Evolutionary conservation across 1,140 invertebrate species (phyloP), one percentile per base, ranked within the genome.

Genomic region (Brachionus paranguensis): DNA sequence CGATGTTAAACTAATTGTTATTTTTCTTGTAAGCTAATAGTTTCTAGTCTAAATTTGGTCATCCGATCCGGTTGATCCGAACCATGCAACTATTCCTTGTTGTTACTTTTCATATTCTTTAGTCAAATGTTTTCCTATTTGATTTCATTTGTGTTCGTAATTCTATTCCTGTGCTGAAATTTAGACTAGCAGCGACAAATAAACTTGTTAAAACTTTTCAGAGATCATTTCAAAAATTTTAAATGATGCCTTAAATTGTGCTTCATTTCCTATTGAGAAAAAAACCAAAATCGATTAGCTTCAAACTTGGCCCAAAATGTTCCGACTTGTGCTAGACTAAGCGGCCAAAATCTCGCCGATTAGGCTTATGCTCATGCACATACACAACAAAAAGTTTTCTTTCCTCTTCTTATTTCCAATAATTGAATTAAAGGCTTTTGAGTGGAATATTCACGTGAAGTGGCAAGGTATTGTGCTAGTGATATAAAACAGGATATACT

Each of bases 111-210:
- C 6, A 72, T 43, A 41, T 43, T 72, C 53, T 72, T 72, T 72
- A 41, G 68, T 72, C 68, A 72, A 72, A 72, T 72, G 68, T 72
- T 72, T 72, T 72, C 68, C 41, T 72, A 72, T 72, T 72, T 72
- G 68, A 72, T 72, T 72, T 72, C 33, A 41, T 72, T 72, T 72
- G 4, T 14, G 12, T 43, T 72, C 68, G 68, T 43, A 72, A 72
- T 43, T 72, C 68, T 72, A 72, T 72, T 72, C 68, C 68, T 72
- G 68, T 8, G 17, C 43, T 72, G 68, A 72, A 72, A 72, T 41
- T 72, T 43, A 72, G 68, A 41, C 17, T 68, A 45, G 33, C 68
- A 72, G 29, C 17, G 68, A 72, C 68, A 72, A 72, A 43, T 6
- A 72, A 72, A 43, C 53, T 60, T 60, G 53, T 24, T 60, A 60